Evolutionary conservation across 2,113 vertebrate genomes (phyloP), one percentile per base, ranked within the genome.

Genomic region (Callipepla squamata): DNA sequence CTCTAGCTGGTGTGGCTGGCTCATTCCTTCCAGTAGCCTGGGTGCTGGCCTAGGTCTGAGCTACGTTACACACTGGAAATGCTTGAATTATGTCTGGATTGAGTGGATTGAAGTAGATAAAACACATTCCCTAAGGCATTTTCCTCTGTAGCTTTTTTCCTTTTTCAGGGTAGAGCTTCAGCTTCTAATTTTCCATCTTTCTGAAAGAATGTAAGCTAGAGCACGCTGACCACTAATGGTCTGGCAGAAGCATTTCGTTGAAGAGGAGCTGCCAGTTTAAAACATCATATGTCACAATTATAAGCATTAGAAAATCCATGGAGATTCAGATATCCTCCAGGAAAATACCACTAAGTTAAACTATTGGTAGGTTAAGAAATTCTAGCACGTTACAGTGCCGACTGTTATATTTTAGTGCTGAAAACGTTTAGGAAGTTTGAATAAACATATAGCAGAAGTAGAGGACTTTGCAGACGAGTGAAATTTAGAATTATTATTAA

Each of bases 1-100:
- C 34, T 30, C 28, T 65, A 73, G 25, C 16, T 11, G 7, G 47
- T 0, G 0, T 13, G 36, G n/a, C 19, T 73, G 58, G 38, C 42
- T 34, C 48, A 11, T 34, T 44, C 63, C 53, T 84, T 68, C 38
- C 15, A 0, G 45, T 14, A n/a, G 55, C 48, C 44, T 38, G 5
- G 19, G 3, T 21, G 26, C 63, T 15, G n/a, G 30, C 47, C 2
- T 5, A 8, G 21, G 69, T 34, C 68, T 74, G 38, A 75, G 18
- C 62, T 26, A 18, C 8, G 6, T 36, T 32, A n/a, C 0, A 1
- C 6, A 8, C 25, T 17, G 28, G 65, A 44, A 80, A 68, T 13
- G 3, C 44, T 76, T 40, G 69, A 55, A 2, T 23, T 45, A 3
- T 23, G 8, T 69, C 65, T 57, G 40, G 17, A 7, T 3, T 59